Percentiles rank a stretch among this genome's conserved stretches.
These are phyloP conservation scores for Parotia lawesii DNA, from an alignment of 2,113 vertebrate genomes.

Conservation along the genomic window DNA sequence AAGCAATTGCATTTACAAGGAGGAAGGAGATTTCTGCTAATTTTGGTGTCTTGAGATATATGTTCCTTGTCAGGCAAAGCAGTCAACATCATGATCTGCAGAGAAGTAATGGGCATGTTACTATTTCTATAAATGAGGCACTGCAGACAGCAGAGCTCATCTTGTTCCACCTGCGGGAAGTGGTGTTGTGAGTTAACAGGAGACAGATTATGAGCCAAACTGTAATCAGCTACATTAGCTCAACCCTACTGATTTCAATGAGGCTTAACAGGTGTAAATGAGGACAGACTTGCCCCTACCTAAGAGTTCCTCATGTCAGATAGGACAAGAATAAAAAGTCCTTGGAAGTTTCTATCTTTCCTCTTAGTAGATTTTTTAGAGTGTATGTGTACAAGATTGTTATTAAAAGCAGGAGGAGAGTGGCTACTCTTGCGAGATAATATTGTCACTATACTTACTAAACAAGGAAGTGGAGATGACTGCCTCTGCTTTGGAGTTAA, in stretches of 20 bases:
- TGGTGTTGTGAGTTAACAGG: constrained; percentile 4
- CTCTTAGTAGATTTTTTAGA: neutral
- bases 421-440: neutral
- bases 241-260: neutral
- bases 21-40: constrained; percentile 1
- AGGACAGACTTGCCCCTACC: neutral
- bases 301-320: neutral
- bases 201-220: neutral
- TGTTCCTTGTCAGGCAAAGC: constrained; percentile 13
- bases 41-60: neutral
- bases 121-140: neutral
- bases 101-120: neutral
- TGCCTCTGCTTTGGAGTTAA: neutral
- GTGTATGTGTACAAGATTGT: neutral
- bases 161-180: neutral
- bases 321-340: neutral
- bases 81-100: neutral
- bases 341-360: neutral
- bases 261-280: neutral
- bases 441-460: neutral
- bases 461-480: neutral
- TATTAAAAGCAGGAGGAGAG: neutral
- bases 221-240: neutral
- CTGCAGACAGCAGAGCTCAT: neutral
- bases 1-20: constrained; percentile 25